Evolutionary conservation across 2,113 vertebrate species (phyloP).

Genomic region (Procavia capensis): DNA sequence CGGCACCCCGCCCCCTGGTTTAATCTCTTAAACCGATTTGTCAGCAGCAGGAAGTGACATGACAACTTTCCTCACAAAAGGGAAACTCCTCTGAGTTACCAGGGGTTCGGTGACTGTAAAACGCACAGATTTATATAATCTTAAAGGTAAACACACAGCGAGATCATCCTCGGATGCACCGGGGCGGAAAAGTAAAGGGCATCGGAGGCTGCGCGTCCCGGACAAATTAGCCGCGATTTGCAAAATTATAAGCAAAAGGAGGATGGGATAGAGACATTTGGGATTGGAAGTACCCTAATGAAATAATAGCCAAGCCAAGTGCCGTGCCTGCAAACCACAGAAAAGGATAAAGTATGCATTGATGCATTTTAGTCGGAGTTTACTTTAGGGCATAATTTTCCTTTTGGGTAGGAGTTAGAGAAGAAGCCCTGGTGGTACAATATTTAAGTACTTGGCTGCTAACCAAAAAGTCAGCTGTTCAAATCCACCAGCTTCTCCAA

Average conservation of each 20-base stretch:
- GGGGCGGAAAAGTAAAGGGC: not conserved
- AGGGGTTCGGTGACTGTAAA: constrained; percentile 82
- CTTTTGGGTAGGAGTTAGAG: not conserved
- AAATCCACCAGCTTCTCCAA: not conserved
- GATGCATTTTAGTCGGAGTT: not conserved
- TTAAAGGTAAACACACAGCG: constrained; percentile 69
- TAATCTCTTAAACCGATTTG: constrained; percentile 88
- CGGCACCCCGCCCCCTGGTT: constrained; percentile 68
- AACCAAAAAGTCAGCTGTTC: not conserved
- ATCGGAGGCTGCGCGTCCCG: not conserved
- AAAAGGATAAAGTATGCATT: not conserved
- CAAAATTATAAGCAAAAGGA: constrained; percentile 58
- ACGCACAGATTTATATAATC: constrained; percentile 80
- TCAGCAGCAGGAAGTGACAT: constrained; percentile 91
- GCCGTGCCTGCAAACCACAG: constrained; percentile 43
- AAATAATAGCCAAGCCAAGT: too few relatives aligned
- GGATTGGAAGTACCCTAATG: not conserved
- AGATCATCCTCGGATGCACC: not conserved
- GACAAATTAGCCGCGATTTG: not conserved
- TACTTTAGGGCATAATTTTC: too few relatives aligned
- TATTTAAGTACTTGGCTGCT: not conserved
- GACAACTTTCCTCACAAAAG: constrained; percentile 83
- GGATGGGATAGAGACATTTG: not conserved
- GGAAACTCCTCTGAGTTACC: constrained; percentile 90
- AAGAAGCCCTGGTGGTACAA: not conserved